A percentile compares a stretch with the other conserved stretches of the same genome.
phyloP scores from a whole-genome alignment of 2,888 invertebrate genomes.

The Coelinius sp. region DNA sequence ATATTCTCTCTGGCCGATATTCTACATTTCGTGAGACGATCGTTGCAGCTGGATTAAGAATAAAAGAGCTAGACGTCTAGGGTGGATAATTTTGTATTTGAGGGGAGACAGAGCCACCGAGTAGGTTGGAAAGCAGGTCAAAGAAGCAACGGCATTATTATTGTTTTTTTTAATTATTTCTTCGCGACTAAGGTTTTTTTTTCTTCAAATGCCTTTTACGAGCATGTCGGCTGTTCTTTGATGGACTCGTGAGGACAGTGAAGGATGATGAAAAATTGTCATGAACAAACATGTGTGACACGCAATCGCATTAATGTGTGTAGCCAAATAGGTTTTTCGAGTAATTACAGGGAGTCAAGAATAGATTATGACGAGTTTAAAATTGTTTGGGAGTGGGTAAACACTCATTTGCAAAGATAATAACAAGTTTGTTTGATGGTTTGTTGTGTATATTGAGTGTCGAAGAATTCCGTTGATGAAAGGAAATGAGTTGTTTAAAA shows the following conservation, averaged over 20 bases:
- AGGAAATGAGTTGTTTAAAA: background rate
- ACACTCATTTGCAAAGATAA: background rate
- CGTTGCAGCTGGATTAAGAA: conserved; percentile 3
- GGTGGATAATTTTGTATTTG: background rate
- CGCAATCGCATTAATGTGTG: conserved; percentile 10
- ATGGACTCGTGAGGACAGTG: conserved; percentile 15
- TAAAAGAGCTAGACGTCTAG: conserved; percentile 7
- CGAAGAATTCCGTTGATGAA: too few relatives aligned
- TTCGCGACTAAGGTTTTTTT: conserved; percentile 1
- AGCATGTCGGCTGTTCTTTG: conserved; percentile 27
- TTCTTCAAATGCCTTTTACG: conserved; percentile 16
- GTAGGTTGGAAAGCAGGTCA: background rate
- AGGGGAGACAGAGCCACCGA: background rate
- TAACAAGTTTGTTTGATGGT: background rate
- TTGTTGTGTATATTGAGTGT: background rate
- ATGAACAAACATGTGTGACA: conserved; percentile 18
- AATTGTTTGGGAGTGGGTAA: background rate
- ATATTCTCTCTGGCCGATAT: background rate
- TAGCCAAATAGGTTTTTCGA: background rate
- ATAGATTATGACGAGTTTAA: background rate
- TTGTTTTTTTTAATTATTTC: conserved; percentile 5
- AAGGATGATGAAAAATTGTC: conserved; percentile 1
- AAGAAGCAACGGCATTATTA: background rate
- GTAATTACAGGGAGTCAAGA: background rate
- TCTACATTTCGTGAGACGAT: background rate